Evolutionary conservation across 35 echinoderm and acorn worm species (phyloP), one percentile per base, ranked within the genome.

Genomic region (Apostichopus japonicus): DNA sequence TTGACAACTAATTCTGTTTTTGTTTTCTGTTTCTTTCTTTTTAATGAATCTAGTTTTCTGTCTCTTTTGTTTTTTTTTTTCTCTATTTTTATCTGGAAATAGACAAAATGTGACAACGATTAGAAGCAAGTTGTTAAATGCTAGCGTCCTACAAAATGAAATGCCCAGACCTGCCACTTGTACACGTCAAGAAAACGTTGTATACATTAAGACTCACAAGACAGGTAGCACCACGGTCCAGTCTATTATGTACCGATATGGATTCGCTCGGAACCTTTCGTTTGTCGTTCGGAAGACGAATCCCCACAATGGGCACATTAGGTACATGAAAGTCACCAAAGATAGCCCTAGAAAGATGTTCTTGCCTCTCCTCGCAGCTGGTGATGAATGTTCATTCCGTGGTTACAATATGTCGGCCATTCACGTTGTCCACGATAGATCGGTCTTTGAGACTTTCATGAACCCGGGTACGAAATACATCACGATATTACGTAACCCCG

Each of bases 131-230:
- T 44, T 44, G 33, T 44, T 44, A 44, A 19, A 67, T 67, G 19
- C 11, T 67, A 67, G 63, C 0, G 19, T 67, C 63, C 19, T 67
- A 11, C 63, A 4, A 15, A 15, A 67, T 67, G 63, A 67, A 67
- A 67, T 19, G 63, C 63, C 63, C 11, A 44, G 33, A 44, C 33
- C 33, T 44, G 33, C 19, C 63, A 19, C 63, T 67, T 67, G 63
- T 19, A 67, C 63, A 67, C 14, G 11, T 67, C 63, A 67, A 19
- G 63, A 19, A 19, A 67, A 67, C 63, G 16, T 91, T 23, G 93
- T 84, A 8, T 91, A 84, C 89, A 90, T 94, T 52, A 94, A 94
- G 77, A 94, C 93, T 1, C 93, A 94, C 79, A 94, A 94, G 61
- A 94, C 93, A 3, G 93, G 89, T 7, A 91, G 87, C 44, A 94